Percentiles rank a stretch among this genome's conserved stretches.
These are phyloP conservation scores for Perognathus longimembris DNA, from an alignment of 2,113 vertebrate genomes.

Conservation along the genomic window DNA sequence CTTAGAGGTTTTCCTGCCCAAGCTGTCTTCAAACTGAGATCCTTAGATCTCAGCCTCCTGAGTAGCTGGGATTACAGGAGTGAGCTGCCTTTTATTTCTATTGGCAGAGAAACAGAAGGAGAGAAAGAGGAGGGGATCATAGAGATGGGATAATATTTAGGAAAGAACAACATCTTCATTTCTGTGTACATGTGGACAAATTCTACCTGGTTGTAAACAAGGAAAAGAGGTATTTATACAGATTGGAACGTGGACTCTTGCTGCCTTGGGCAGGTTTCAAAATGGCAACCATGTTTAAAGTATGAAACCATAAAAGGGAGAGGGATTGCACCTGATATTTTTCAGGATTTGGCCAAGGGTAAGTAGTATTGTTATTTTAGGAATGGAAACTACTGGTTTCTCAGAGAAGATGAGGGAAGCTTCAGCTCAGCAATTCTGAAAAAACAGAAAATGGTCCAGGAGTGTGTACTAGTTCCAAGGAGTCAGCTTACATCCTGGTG, in stretches of 20 bases:
- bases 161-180: not conserved
- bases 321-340: too few relatives aligned
- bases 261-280: not conserved
- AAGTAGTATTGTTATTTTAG: not conserved
- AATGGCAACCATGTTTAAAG: not conserved
- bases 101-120: not conserved
- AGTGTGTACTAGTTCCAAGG: not conserved
- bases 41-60: too few relatives aligned
- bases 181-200: too few relatives aligned
- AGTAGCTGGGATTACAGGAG: too few relatives aligned
- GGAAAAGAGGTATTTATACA: not conserved
- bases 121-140: not conserved
- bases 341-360: not conserved
- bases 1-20: too few relatives aligned
- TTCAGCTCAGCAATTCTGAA: not conserved
- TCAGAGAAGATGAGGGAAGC: not conserved
- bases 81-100: not conserved
- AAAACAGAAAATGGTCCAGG: not conserved
- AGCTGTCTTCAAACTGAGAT: too few relatives aligned
- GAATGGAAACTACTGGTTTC: not conserved
- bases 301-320: not conserved
- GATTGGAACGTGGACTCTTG: not conserved
- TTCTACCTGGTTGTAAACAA: not conserved
- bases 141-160: not conserved
- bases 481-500: too few relatives aligned